Evolutionary conservation across 2,888 invertebrate genomes (phyloP), one percentile per base, ranked within the genome.

Genomic region (Agrochola litura): DNA sequence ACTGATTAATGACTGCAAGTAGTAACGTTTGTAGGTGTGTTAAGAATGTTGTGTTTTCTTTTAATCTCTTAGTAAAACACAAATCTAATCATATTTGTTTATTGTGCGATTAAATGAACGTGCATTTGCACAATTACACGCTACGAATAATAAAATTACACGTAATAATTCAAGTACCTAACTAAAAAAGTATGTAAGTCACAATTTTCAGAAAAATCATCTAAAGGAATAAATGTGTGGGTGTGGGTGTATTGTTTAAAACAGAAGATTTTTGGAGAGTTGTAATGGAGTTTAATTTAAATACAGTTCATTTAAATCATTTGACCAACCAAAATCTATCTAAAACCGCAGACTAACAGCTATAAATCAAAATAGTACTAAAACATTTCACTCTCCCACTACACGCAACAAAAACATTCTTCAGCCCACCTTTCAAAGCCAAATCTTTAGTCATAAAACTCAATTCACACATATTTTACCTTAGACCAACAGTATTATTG

Each of bases 391-490:
- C 64, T 68, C 54, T 41, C 2, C 22, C 2, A 37, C 37, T 43
- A 30, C 14, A 30, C 25, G 30, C 37, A 68, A 67, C 73, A 65
- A 74, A 76, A 73, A 72, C 43, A 76, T 14, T 46, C 14, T 12
- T 54, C 22, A 65, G 19, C 14, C 6, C 14, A 37, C 6, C 19
- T n/a, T 46, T 69, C 71, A 64, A 77, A 80, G n/a, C 30, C 10
- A 49, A 74, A 71, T 68, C 43, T 61, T 30, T 14, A 43, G 22
- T 54, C 63, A 52, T 77, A 81, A 76, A 81, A 77, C 58, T 75
- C 61, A 83, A 75, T 83, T 74, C 81, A 41, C 74, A 74, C 65
- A 58, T 76, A 81, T 68, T 81, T 22, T 64, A n/a, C 14, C 61
- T 74, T 46, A 25, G 12, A 58, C 52, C 58, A 69, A 56, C 43